A percentile compares a stretch with the other conserved stretches of the same genome.
Evolutionary conservation across 2,888 invertebrate genomes (phyloP).

Genomic region (Tridacna crocea): DNA sequence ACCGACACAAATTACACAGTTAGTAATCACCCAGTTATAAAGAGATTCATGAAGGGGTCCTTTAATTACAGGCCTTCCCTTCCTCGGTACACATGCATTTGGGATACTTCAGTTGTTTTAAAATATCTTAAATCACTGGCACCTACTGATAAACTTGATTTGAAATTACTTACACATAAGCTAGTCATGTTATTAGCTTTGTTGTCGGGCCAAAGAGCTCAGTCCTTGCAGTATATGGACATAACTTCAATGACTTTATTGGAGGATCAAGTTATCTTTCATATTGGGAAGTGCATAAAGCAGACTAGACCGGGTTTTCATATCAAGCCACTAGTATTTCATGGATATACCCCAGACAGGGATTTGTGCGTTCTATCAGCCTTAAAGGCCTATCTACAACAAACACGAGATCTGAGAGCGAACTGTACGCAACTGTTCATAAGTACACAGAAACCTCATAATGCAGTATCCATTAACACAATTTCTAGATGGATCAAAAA

Average conservation of each 20-base stretch:
- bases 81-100: neutral
- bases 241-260: neutral
- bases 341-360: neutral
- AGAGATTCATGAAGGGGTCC: neutral
- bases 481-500: neutral
- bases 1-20: slow-evolving; percentile 30
- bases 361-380: neutral
- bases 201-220: neutral
- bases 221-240: neutral
- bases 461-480: neutral
- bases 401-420: neutral
- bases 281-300: neutral
- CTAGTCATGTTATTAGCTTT: slow-evolving; percentile 15
- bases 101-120: slow-evolving; percentile 16
- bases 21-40: slow-evolving; percentile 42
- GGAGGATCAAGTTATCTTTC: neutral
- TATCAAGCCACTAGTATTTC: neutral
- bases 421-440: neutral
- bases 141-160: neutral
- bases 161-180: slow-evolving; percentile 8
- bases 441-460: neutral
- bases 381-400: neutral
- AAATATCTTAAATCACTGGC: neutral
- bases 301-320: neutral
- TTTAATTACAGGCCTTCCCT: neutral